phyloP scores from a whole-genome alignment of 2,797 vertebrate genomes.

The Perodicticus potto region DNA sequence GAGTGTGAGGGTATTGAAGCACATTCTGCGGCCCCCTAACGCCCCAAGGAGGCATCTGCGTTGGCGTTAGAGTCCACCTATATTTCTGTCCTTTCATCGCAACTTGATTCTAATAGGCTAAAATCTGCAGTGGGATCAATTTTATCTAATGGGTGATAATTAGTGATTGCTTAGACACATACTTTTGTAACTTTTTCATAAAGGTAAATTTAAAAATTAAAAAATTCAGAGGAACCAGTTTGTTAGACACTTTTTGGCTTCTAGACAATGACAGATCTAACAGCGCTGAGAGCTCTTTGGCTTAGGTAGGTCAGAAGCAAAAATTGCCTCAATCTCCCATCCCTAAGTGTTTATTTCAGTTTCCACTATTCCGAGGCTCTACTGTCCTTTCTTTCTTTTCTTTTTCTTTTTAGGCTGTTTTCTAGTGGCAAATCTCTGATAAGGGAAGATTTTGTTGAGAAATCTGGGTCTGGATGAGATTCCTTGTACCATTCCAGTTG shows the following conservation, averaged over 20 bases:
- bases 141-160: background rate
- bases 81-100: background rate
- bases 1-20: background rate
- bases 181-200: background rate
- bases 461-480: background rate
- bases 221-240: background rate
- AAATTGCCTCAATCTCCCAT: background rate
- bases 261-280: background rate
- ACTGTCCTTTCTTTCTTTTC: background rate
- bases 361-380: background rate
- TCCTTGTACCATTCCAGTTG: background rate
- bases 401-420: background rate
- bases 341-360: background rate
- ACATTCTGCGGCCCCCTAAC: too few relatives aligned
- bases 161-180: background rate
- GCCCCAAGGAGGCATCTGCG: rapidly evolving
- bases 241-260: background rate
- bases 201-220: background rate
- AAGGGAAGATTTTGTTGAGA: background rate
- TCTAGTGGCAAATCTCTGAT: background rate
- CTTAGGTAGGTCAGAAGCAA: background rate
- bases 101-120: background rate
- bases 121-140: background rate
- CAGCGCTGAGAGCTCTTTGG: background rate
- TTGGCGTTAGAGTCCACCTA: background rate